Percentiles rank a stretch among this genome's conserved stretches.
These are phyloP conservation scores for Euzetes globulus DNA, from an alignment of 2,888 invertebrate species.

Conservation along the genomic window DNA sequence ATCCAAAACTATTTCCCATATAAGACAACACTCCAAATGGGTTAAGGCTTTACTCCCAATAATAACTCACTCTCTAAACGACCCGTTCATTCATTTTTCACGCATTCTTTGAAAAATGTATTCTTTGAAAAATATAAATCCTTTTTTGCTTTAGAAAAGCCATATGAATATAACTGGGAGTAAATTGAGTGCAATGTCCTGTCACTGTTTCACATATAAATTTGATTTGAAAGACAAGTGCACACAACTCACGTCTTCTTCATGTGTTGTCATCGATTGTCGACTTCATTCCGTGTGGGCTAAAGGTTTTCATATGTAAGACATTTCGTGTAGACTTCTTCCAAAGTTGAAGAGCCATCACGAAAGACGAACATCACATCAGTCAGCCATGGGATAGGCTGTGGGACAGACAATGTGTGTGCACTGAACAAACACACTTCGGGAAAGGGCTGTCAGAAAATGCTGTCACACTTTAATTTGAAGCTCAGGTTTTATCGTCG, in stretches of 20 bases:
- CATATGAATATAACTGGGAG: neutral
- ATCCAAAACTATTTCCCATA: neutral
- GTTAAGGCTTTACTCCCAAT: neutral
- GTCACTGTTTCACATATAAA: conserved; percentile 13
- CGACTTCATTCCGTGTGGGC: neutral
- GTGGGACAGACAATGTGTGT: neutral
- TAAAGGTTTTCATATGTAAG: conserved; percentile 18
- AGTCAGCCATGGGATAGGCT: neutral
- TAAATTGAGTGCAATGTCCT: conserved; percentile 25
- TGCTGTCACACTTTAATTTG: neutral
- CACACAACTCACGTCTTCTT: neutral
- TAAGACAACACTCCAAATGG: neutral
- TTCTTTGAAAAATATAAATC: neutral
- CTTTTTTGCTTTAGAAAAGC: neutral
- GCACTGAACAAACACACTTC: neutral
- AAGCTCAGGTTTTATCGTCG: neutral
- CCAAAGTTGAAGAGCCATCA: neutral
- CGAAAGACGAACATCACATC: conserved; percentile 9
- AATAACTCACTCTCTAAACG: neutral
- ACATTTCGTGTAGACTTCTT: neutral
- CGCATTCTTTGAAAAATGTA: neutral
- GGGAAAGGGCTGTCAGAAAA: neutral
- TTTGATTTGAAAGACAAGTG: conserved; percentile 12
- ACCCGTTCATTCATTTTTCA: neutral
- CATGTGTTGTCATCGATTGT: conserved; percentile 17